Evolutionary conservation across 1,140 invertebrate genomes (phyloP).

Genomic region (Helicoverpa zea): DNA sequence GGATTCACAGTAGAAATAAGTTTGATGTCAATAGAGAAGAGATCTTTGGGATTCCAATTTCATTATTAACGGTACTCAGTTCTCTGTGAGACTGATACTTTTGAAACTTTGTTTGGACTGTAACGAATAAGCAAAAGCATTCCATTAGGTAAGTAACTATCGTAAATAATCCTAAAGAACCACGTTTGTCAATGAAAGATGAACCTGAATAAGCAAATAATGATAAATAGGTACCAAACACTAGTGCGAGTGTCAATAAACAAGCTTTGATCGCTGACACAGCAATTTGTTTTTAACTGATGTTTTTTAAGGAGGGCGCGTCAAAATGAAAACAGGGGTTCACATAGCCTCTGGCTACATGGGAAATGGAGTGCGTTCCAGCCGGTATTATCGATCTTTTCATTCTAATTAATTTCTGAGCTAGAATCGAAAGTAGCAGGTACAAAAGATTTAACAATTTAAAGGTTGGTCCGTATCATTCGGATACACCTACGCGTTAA

Average conservation of each 20-base stretch:
- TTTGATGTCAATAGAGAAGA: not conserved
- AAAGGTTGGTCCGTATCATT: no score
- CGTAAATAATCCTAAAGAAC: not conserved
- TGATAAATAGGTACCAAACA: not conserved
- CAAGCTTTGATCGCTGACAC: not conserved
- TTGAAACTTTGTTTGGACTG: no score
- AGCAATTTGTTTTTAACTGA: not conserved
- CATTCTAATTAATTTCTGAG: not conserved
- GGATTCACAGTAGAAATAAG: not conserved
- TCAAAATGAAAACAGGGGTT: slow-evolving; percentile 19
- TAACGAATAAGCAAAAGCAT: no score
- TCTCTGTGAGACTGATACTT: no score
- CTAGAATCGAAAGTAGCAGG: no score
- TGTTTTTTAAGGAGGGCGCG: slow-evolving; percentile 6
- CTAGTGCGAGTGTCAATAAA: not conserved
- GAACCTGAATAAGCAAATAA: not conserved
- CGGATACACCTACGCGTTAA: no score
- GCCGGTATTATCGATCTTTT: slow-evolving; percentile 6
- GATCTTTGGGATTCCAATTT: not conserved
- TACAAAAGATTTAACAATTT: no score
- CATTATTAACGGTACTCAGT: not conserved
- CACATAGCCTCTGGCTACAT: not conserved
- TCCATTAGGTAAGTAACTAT: no score
- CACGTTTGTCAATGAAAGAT: not conserved
- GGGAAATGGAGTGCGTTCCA: not conserved